These are phyloP conservation scores for Sylvilagus bachmani DNA, from an alignment of 2,113 vertebrate species.

Conservation along the genomic window DNA sequence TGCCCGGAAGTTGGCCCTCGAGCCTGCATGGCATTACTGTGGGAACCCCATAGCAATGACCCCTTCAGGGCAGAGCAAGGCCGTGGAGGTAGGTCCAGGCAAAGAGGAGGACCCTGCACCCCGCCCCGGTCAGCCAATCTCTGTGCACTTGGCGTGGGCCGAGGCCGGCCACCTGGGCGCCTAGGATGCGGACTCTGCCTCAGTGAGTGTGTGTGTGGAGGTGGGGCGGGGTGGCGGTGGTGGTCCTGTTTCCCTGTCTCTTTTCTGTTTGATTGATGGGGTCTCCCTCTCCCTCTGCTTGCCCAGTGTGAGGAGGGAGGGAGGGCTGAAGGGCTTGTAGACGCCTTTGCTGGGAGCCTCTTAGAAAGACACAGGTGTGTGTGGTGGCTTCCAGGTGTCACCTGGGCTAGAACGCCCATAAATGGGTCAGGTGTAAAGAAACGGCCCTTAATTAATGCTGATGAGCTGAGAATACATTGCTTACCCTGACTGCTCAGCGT, in stretches of 20 bases:
- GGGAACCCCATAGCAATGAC: background rate
- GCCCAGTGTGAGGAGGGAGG: background rate
- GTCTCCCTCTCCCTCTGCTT: background rate
- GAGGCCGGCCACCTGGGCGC: background rate
- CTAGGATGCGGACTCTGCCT: rapidly evolving
- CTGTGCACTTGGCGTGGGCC: rapidly evolving
- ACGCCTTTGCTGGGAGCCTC: background rate
- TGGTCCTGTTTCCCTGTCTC: background rate
- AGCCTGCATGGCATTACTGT: rapidly evolving
- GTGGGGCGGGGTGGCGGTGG: too few species aligned
- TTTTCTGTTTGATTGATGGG: background rate
- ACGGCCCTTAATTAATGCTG: background rate
- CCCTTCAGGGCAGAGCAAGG: background rate
- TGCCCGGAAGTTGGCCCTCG: background rate
- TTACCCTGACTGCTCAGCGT: background rate
- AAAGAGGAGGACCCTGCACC: background rate
- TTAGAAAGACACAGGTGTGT: constrained; percentile 30
- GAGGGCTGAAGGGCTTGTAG: background rate
- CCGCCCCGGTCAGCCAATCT: too few species aligned
- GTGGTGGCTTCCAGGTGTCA: background rate
- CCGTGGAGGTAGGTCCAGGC: too few species aligned
- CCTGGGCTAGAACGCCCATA: constrained; percentile 26
- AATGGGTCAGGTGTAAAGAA: constrained; percentile 45
- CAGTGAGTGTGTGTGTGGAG: too few species aligned
- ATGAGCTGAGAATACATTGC: background rate